phyloP scores from a whole-genome alignment of 2,888 invertebrate species.

The Rhingia rostrata region DNA sequence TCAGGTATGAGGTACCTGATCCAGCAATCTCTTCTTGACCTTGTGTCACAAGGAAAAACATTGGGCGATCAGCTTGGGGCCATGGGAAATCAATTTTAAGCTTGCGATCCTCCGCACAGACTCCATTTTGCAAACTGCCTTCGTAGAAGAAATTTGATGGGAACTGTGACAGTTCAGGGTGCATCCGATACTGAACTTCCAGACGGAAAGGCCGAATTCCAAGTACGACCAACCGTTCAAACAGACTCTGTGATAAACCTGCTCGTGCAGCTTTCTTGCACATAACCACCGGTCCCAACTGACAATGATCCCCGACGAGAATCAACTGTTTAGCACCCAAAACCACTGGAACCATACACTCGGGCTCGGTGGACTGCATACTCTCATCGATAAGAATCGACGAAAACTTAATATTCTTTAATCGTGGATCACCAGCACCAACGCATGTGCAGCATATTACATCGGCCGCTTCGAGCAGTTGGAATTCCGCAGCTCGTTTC shows the following conservation, averaged over 20 bases:
- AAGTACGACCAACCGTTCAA: conserved; percentile 97
- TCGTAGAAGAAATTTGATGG: conserved; percentile 99
- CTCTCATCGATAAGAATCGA: conserved; percentile 98
- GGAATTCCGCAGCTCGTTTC: conserved; percentile 95
- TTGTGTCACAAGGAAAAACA: conserved; percentile 99
- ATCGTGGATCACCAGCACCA: conserved; percentile 97
- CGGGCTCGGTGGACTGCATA: conserved; percentile 98
- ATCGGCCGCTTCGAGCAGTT: conserved; percentile 96
- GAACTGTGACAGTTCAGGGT: conserved; percentile 97
- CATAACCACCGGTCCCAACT: conserved; percentile 99
- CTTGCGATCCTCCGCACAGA: conserved; percentile 97
- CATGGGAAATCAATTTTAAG: conserved; percentile 98
- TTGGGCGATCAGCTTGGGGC: conserved; percentile 97
- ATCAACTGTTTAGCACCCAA: conserved; percentile 98
- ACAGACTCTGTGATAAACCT: conserved; percentile 97
- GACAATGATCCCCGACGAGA: conserved; percentile 99
- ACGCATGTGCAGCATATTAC: conserved; percentile 99
- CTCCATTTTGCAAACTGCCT: conserved; percentile 99
- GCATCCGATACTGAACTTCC: conserved; percentile 99
- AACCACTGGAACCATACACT: conserved; percentile 99
- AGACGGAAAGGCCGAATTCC: conserved; percentile 98
- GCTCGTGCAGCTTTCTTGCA: conserved; percentile 99
- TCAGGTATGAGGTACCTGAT: conserved; percentile 98
- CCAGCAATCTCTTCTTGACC: conserved; percentile 99
- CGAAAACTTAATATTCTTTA: conserved; percentile 96